Conservation (phyloP, 2,113 vertebrate species). For the Panthera leo region DNA sequence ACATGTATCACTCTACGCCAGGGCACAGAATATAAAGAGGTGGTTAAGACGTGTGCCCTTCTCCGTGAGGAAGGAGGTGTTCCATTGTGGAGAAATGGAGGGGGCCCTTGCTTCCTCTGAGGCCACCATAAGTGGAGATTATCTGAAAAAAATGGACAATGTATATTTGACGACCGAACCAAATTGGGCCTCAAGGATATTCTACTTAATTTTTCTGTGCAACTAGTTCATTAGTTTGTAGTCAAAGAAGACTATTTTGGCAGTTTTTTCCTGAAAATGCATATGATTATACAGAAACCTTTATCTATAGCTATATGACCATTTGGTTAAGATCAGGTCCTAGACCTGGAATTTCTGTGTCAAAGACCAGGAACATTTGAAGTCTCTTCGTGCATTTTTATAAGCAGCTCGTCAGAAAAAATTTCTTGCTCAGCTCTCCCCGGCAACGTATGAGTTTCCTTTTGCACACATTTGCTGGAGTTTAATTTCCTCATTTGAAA, state of each 20-base stretch:
- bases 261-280: background rate
- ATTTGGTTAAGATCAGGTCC: background rate
- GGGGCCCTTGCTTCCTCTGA: background rate
- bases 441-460: rapidly evolving
- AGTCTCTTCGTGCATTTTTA: background rate
- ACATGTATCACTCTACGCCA: background rate
- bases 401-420: background rate
- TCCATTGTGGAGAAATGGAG: rapidly evolving
- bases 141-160: background rate
- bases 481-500: background rate
- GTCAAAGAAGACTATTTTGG: background rate
- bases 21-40: background rate
- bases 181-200: background rate
- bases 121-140: rapidly evolving
- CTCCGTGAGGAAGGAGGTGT: background rate
- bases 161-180: background rate
- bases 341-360: background rate
- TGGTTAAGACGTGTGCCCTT: rapidly evolving
- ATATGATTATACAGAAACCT: background rate
- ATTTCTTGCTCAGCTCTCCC: background rate
- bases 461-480: background rate
- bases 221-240: background rate
- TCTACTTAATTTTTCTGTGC: background rate
- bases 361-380: background rate
- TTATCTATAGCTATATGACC: rapidly evolving